phyloP scores from a whole-genome alignment of 2,797 vertebrate genomes.

The Anguilla pacifica region DNA sequence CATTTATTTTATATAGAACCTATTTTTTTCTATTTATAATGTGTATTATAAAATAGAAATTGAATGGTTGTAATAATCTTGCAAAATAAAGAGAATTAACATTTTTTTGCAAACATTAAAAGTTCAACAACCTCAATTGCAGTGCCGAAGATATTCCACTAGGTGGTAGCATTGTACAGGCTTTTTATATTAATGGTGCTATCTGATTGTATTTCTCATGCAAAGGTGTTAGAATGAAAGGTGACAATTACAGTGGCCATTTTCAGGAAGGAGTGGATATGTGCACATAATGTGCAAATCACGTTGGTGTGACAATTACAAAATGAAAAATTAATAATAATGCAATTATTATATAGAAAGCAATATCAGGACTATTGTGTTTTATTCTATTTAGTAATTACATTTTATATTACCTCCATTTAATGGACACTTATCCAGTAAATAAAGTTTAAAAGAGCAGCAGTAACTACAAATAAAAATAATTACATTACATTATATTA shows the following conservation, averaged over 20 bases:
- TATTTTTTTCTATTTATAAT: neutral
- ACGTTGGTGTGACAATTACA: neutral
- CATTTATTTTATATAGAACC: neutral
- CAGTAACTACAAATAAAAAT: neutral
- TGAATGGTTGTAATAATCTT: neutral
- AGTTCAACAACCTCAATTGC: neutral
- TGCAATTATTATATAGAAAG: neutral
- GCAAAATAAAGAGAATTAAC: neutral
- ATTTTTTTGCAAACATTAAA: neutral
- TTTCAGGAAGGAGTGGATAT: neutral
- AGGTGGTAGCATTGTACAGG: slow-evolving; percentile 10
- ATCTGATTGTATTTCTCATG: too few species aligned
- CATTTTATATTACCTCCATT: neutral
- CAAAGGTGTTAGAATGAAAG: neutral
- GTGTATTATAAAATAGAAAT: neutral
- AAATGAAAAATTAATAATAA: neutral
- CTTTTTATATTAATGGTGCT: neutral
- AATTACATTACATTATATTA: neutral
- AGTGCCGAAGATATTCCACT: neutral
- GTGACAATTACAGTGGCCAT: neutral
- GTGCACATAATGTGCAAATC: neutral
- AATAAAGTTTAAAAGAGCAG: neutral
- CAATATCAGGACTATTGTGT: neutral
- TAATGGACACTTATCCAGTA: neutral
- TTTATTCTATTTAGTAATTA: neutral